Conservation (phyloP, 2,888 invertebrate species). For the Allygus modestus region DNA sequence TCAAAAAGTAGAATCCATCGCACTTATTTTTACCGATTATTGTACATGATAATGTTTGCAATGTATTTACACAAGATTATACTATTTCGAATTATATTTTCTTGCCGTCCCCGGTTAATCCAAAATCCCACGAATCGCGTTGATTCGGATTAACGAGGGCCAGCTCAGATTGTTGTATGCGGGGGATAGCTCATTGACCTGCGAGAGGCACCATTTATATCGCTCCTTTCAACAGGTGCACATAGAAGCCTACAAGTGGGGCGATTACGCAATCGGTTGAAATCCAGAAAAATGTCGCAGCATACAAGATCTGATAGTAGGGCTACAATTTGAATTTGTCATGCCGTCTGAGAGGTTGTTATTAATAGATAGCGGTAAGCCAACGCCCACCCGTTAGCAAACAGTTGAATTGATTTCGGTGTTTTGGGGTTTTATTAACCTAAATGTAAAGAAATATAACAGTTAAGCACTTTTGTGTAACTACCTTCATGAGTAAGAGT, state of each 20-base stretch:
- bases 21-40: too few species aligned
- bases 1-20: too few species aligned
- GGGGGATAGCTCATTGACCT: neutral
- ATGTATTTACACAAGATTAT: too few species aligned
- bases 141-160: neutral
- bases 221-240: slow-evolving; percentile 1
- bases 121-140: too few species aligned
- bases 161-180: neutral
- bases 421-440: neutral
- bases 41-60: too few species aligned
- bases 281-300: slow-evolving; percentile 52
- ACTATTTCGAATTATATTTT: too few species aligned
- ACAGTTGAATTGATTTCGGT: neutral
- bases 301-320: slow-evolving; percentile 53
- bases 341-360: slow-evolving; percentile 17
- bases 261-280: slow-evolving; percentile 24
- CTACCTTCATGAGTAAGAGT: too few species aligned
- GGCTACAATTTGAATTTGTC: slow-evolving; percentile 57
- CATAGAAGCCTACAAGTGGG: slow-evolving; percentile 12
- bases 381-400: slow-evolving; percentile 7
- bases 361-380: neutral
- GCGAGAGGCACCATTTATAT: neutral
- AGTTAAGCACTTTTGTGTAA: too few species aligned
- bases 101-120: too few species aligned
- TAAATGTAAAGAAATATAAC: neutral